These are phyloP conservation scores for Sphaerodactylus townsendi DNA, from an alignment of 2,113 vertebrate species.

Conservation along the genomic window DNA sequence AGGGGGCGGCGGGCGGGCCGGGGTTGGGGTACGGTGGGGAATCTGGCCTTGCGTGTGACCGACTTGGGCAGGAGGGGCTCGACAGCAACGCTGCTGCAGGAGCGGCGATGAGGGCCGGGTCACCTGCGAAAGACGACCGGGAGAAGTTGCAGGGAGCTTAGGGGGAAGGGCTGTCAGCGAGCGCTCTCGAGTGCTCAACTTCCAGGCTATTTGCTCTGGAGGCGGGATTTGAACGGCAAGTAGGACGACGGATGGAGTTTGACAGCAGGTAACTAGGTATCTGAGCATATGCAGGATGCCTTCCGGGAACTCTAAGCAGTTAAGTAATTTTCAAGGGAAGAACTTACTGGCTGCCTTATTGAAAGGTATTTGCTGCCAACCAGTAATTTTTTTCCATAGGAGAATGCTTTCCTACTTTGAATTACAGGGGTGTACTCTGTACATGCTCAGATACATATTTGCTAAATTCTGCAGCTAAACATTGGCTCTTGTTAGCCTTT, in stretches of 20 bases:
- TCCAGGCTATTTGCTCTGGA: not conserved
- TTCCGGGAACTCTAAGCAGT: no score
- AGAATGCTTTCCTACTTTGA: not conserved
- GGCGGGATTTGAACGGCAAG: no score
- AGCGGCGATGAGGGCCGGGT: not conserved
- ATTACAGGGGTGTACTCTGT: not conserved
- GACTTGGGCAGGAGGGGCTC: constrained; percentile 1
- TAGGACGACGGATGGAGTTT: no score
- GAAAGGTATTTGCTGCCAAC: no score
- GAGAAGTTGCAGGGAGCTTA: constrained; percentile 15
- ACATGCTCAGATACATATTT: not conserved
- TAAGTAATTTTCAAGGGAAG: no score
- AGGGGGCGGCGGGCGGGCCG: not conserved
- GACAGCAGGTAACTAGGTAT: no score
- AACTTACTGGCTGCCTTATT: no score
- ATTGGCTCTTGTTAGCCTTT: not conserved
- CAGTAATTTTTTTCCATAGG: not conserved
- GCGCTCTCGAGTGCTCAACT: not conserved
- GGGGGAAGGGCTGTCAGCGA: constrained; percentile 14
- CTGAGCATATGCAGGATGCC: no score
- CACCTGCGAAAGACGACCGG: not conserved
- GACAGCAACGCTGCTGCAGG: not conserved
- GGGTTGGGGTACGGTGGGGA: no score
- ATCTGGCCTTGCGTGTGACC: not conserved
- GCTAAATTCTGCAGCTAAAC: not conserved